Percentiles rank a stretch among this genome's conserved stretches.
These are phyloP conservation scores for Eurypyga helias DNA, from an alignment of 2,113 vertebrate species.

Conservation along the genomic window DNA sequence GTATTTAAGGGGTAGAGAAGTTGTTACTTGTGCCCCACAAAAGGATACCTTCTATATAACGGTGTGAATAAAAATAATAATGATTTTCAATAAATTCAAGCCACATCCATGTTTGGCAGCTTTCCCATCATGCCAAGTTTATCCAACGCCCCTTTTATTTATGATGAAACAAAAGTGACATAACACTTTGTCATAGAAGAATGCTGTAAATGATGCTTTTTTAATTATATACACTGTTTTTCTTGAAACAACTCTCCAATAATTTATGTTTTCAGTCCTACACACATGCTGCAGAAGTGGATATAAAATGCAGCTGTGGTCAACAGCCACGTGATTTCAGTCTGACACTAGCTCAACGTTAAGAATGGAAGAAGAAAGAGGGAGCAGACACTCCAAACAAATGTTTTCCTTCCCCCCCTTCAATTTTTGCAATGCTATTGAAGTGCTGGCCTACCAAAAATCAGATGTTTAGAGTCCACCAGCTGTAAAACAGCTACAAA, in stretches of 20 bases:
- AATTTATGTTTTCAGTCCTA: conserved; percentile 58
- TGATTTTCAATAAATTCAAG: conserved; percentile 65
- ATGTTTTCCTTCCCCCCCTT: background rate
- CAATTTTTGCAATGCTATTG: background rate
- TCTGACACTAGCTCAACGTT: background rate
- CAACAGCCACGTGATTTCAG: background rate
- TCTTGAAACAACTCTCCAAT: conserved; percentile 49
- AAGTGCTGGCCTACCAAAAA: background rate
- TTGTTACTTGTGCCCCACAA: background rate
- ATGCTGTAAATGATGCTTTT: conserved; percentile 66
- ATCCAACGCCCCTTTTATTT: conserved; percentile 72
- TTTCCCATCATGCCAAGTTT: conserved; percentile 63
- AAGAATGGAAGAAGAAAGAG: background rate
- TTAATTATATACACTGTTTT: conserved; percentile 61
- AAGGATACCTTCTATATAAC: conserved; percentile 33
- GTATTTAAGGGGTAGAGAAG: background rate
- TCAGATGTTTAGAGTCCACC: background rate
- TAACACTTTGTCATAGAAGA: conserved; percentile 69
- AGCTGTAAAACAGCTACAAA: background rate
- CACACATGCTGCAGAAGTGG: background rate
- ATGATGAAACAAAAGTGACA: conserved; percentile 75
- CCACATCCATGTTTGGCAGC: conserved; percentile 64
- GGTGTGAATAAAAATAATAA: conserved; percentile 38
- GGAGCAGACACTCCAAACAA: background rate
- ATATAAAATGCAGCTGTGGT: conserved; percentile 53